Evolutionary conservation across 2,888 invertebrate species (phyloP).

Genomic region (Dryococelus australis): DNA sequence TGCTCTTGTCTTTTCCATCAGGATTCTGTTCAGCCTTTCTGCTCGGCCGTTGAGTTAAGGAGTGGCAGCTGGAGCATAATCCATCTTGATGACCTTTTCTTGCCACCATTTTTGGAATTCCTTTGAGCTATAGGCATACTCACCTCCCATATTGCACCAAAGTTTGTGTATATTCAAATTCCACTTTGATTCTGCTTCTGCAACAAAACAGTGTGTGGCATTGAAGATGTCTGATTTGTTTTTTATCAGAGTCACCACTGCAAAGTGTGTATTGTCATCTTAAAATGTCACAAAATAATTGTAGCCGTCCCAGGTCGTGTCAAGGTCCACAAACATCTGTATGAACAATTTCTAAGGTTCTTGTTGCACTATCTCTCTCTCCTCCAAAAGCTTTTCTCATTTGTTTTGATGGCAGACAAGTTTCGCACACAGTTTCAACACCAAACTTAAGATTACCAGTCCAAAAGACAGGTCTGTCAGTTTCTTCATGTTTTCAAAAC

Average conservation of each 20-base stretch:
- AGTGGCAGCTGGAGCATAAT: neutral
- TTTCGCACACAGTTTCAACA: neutral
- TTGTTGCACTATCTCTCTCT: neutral
- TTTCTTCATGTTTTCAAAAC: neutral
- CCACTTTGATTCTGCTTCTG: conserved; percentile 1
- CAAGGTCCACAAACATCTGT: conserved; percentile 10
- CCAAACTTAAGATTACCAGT: neutral
- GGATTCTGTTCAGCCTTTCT: neutral
- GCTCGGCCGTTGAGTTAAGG: neutral
- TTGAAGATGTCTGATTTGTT: neutral
- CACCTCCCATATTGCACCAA: neutral
- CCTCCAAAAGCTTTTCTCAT: neutral
- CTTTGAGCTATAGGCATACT: neutral
- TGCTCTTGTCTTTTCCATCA: neutral
- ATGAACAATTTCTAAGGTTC: neutral
- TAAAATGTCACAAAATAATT: no score
- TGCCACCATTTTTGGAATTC: neutral
- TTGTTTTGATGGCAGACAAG: neutral
- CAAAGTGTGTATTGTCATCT: no score
- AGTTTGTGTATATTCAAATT: neutral
- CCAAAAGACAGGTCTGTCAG: neutral
- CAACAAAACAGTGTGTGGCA: neutral
- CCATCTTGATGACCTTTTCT: neutral
- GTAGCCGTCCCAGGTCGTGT: neutral
- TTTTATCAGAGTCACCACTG: no score